Evolutionary conservation across 2,888 invertebrate genomes (phyloP), one percentile per base, ranked within the genome.

Genomic region (Cantharis nigra): DNA sequence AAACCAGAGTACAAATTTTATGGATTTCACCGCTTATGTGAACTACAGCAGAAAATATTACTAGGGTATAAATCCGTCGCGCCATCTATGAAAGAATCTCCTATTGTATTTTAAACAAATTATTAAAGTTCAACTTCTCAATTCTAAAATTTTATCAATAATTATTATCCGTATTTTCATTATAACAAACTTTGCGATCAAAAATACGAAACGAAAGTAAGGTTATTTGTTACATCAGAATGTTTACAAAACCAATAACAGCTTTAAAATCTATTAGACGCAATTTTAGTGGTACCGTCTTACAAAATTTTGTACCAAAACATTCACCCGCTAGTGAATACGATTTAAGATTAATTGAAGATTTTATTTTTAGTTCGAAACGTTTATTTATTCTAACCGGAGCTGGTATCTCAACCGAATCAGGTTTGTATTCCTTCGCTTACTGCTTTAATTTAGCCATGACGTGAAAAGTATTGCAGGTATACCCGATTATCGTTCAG

Each of bases 331-430:
- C 91, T 0, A 88, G 90, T 20, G 88, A 89, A 18, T 89, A 90
- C 80, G 95, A 96, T 83, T 84, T 93, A 23, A 85, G 89, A 79
- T 85, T 85, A 71, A 86, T 96, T 0, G 90, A 90, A 84, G 87
- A 91, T 72, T 95, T 95, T 87, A 83, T 96, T 18, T 79, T 84
- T 2, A 87, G 86, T 63, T 88, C 91, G 73, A 85, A 90, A 9
- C 92, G 91, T 83, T 89, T 95, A 69, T 89, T 97, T 16, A 90
- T 96, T 16, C 86, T 98, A 67, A 97, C 97, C 72, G 99, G 99
- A 13, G 98, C 98, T 81, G 99, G 98, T 30, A 93, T 98, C 83
- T 98, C 98, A 0, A 99, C 98, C 1, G 98, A 99, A 91, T 97
- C 97, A 86, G 94, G 94, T 93, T 87, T 67, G 49, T 70, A n/a